These are phyloP conservation scores for Anarrhichthys ocellatus DNA, from an alignment of 2,113 vertebrate genomes.

Conservation along the genomic window DNA sequence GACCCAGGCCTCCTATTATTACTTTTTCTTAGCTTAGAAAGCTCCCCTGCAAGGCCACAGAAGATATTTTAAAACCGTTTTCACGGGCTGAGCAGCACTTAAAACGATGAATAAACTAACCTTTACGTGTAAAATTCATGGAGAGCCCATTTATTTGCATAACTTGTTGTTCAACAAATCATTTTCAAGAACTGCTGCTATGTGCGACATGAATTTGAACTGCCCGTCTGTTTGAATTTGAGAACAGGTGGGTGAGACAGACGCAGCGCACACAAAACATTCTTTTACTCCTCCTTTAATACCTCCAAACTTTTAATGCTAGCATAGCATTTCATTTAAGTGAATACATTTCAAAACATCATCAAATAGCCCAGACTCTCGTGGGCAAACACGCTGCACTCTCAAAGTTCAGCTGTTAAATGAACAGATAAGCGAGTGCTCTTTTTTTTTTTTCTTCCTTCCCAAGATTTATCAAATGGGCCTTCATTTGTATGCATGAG, in stretches of 20 bases:
- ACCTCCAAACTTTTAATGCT: slow-evolving; percentile 40
- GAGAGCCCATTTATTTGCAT: slow-evolving; percentile 2
- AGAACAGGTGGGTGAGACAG: slow-evolving; percentile 26
- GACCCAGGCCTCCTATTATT: neutral
- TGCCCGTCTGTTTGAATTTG: neutral
- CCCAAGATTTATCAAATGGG: slow-evolving; percentile 45
- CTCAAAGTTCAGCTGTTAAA: slow-evolving; percentile 69
- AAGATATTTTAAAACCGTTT: neutral
- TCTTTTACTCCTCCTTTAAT: slow-evolving; percentile 12
- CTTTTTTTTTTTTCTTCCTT: neutral
- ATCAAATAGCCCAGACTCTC: slow-evolving; percentile 65
- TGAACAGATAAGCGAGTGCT: slow-evolving; percentile 52
- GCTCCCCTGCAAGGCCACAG: neutral
- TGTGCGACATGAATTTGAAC: slow-evolving; percentile 6
- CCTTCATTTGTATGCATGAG: slow-evolving; percentile 70
- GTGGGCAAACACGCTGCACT: slow-evolving; percentile 49
- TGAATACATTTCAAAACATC: slow-evolving; percentile 53
- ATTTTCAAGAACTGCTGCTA: neutral
- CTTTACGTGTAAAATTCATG: slow-evolving; percentile 7
- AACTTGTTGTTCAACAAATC: slow-evolving; percentile 20
- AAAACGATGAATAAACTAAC: slow-evolving; percentile 11
- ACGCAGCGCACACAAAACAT: slow-evolving; percentile 9
- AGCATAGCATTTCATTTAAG: slow-evolving; percentile 48
- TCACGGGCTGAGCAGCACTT: slow-evolving; percentile 25
- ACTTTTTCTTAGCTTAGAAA: neutral